Percentiles rank a stretch among this genome's conserved stretches.
Evolutionary conservation across 2,113 vertebrate species (phyloP).

Genomic region (Notothenia coriiceps): DNA sequence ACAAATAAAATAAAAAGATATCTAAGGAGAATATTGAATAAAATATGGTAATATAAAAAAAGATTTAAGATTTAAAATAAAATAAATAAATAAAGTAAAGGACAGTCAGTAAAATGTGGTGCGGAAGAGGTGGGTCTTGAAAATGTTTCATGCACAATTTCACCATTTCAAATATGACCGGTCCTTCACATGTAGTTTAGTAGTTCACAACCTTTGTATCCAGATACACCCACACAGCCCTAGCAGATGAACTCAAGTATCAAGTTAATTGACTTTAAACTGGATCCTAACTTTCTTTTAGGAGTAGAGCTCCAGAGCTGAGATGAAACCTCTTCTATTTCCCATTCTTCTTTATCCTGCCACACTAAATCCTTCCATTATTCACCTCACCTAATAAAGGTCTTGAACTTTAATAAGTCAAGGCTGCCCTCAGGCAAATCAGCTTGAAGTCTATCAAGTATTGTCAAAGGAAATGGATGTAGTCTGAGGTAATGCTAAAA

Average conservation of each 20-base stretch:
- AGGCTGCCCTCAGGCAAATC: background rate
- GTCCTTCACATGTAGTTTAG: background rate
- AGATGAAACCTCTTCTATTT: background rate
- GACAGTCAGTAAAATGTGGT: too few relatives aligned
- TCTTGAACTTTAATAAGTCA: background rate
- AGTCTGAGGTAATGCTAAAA: background rate
- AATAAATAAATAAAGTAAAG: too few relatives aligned
- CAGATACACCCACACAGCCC: background rate
- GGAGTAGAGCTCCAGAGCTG: background rate
- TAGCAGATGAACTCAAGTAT: background rate
- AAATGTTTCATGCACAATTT: background rate
- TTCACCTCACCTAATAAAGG: conserved; percentile 13
- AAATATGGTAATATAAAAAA: too few relatives aligned
- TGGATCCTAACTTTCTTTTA: background rate
- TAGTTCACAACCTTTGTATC: background rate
- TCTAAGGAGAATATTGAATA: too few relatives aligned
- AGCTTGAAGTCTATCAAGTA: background rate
- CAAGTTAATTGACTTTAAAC: background rate
- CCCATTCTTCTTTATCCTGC: background rate
- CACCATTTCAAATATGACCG: background rate
- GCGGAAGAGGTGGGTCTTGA: too few relatives aligned
- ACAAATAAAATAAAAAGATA: too few relatives aligned
- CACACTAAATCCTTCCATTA: conserved; percentile 7
- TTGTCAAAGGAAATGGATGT: background rate
- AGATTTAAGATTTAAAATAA: too few relatives aligned